Percentiles rank a stretch among this genome's conserved stretches.
Evolutionary conservation across 1,140 invertebrate genomes (phyloP).

Genomic region (Pseudomyrmex cubaensis): DNA sequence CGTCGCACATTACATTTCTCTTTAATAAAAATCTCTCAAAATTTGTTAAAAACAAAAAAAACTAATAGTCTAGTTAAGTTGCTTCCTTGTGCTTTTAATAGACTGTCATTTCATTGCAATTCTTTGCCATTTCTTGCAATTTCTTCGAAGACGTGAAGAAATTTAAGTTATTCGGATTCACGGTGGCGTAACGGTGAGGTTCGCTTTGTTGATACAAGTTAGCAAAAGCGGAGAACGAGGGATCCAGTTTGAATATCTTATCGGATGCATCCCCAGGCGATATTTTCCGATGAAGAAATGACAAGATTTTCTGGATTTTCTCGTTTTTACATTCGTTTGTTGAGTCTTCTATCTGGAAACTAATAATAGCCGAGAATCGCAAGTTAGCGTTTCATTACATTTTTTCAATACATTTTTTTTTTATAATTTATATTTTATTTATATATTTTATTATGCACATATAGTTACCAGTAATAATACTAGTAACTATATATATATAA

Average conservation of each 20-base stretch:
- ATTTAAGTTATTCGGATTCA: conserved; percentile 60
- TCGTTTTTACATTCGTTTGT: no score
- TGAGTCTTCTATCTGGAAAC: no score
- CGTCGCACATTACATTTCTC: background rate
- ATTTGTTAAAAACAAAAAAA: background rate
- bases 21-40: background rate
- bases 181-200: conserved; percentile 51
- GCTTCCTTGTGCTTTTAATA: no score
- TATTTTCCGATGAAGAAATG: background rate
- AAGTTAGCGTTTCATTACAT: no score
- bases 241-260: background rate
- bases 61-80: no score
- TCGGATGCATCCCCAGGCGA: background rate
- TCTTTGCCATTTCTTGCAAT: background rate
- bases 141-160: conserved; percentile 3
- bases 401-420: no score
- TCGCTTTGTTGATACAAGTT: background rate
- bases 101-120: background rate
- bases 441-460: no score
- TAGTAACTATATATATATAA: no score
- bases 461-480: no score
- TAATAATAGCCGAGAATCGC: no score
- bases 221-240: conserved; percentile 33
- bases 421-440: no score
- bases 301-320: no score